phyloP scores from a whole-genome alignment of 2,113 vertebrate species.

The Psittacula cyanocephala region DNA sequence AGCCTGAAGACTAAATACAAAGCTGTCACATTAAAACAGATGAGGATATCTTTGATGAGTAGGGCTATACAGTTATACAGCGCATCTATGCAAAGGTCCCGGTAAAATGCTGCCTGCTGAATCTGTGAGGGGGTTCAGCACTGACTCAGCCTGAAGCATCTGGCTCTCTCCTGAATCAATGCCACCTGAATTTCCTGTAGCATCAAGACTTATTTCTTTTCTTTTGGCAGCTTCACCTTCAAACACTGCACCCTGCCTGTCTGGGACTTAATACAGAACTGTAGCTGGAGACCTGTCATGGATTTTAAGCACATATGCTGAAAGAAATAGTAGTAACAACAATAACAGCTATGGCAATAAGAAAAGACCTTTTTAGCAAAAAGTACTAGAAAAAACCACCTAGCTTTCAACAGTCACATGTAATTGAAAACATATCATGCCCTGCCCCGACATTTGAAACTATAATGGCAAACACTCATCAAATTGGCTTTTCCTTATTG shows the following conservation, averaged over 20 bases:
- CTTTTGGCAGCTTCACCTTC: not conserved
- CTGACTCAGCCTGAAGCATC: slow-evolving; percentile 2
- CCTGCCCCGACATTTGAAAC: not conserved
- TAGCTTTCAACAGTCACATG: not conserved
- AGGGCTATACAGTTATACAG: not conserved
- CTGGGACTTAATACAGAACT: not conserved
- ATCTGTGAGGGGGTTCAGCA: not conserved
- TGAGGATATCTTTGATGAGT: not conserved
- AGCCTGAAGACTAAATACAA: not conserved
- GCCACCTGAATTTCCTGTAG: not conserved
- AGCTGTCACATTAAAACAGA: not conserved
- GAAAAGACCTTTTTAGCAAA: not conserved
- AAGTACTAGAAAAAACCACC: not conserved
- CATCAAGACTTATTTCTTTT: not conserved
- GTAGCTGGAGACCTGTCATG: not conserved
- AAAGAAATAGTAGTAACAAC: not conserved
- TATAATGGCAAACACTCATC: not conserved
- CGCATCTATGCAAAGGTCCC: not conserved
- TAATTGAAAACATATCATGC: not conserved
- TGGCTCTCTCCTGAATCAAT: not conserved
- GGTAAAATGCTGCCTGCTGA: not conserved
- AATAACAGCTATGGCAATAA: not conserved
- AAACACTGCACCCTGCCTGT: not conserved
- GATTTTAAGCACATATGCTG: not conserved
- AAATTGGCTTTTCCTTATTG: not conserved